Conservation (phyloP, 92 coral and sea anemone species). For the Galaxea fascicularis region DNA sequence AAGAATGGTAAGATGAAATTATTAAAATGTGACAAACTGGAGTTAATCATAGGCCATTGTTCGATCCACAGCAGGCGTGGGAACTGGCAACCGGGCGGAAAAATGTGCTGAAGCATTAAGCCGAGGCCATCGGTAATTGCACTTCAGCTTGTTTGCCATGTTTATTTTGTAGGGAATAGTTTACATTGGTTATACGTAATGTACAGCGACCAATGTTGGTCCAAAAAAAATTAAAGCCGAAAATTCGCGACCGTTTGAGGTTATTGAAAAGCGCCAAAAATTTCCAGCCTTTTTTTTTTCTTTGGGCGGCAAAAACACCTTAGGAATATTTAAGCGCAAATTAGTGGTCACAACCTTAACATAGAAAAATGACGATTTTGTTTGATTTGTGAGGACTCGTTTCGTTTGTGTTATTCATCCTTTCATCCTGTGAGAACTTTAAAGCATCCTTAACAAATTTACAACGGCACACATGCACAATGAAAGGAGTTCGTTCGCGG, state of each 20-base stretch:
- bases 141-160: background rate
- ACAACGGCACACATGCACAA: constrained; percentile 10
- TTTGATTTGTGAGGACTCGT: constrained; percentile 5
- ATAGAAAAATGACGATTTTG: background rate
- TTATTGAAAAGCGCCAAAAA: background rate
- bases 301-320: background rate
- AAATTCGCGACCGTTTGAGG: background rate
- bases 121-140: constrained; percentile 1
- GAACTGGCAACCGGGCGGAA: constrained; percentile 29
- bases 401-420: constrained; percentile 18
- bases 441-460: constrained; percentile 24
- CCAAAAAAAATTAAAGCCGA: background rate
- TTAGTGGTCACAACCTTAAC: background rate
- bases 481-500: background rate
- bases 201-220: background rate
- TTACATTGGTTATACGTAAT: constrained; percentile 1
- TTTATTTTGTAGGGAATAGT: constrained; percentile 8
- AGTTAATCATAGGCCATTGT: background rate
- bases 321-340: too few species aligned
- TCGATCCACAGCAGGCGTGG: constrained; percentile 26
- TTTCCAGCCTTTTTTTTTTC: background rate
- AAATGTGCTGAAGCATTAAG: constrained; percentile 9
- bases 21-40: background rate
- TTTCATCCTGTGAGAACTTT: constrained; percentile 1
- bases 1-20: background rate